These are phyloP conservation scores for Pseudorhiza aurosa DNA, from an alignment of 30 jellyfish, hydroid and myxozoan species.

Conservation along the genomic window DNA sequence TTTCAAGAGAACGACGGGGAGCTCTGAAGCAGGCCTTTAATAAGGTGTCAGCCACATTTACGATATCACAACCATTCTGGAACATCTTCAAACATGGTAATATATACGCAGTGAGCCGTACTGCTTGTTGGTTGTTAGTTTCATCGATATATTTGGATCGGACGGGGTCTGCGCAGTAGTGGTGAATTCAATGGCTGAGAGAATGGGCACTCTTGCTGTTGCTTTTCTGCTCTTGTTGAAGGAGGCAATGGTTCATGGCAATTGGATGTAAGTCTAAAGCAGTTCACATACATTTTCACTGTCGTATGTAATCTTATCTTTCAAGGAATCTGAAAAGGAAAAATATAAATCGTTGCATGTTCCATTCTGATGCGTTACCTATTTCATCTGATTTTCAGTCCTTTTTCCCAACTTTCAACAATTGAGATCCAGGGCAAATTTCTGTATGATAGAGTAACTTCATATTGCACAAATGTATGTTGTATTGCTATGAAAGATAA, in stretches of 20 bases:
- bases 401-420: too few species aligned
- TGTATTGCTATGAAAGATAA: too few species aligned
- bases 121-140: not conserved
- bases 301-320: too few species aligned
- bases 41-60: constrained; percentile 70
- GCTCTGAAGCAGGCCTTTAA: constrained; percentile 38
- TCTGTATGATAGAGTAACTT: too few species aligned
- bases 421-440: too few species aligned
- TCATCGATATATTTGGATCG: not conserved
- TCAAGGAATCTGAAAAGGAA: too few species aligned
- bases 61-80: constrained; percentile 15
- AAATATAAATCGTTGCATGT: too few species aligned
- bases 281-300: too few species aligned
- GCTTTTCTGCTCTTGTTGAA: not conserved
- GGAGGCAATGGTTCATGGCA: not conserved
- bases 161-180: not conserved
- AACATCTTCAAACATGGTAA: constrained; percentile 23
- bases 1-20: constrained; percentile 45
- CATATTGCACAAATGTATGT: too few species aligned
- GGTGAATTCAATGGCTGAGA: not conserved
- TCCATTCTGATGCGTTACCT: too few species aligned
- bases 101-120: constrained; percentile 48
- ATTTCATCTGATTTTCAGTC: too few species aligned
- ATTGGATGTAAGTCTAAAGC: constrained; percentile 41
- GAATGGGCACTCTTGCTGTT: constrained; percentile 11